Base-by-base conservation (phyloP, 2,797 vertebrate genomes). In the Cyprinella venusta region DNA sequence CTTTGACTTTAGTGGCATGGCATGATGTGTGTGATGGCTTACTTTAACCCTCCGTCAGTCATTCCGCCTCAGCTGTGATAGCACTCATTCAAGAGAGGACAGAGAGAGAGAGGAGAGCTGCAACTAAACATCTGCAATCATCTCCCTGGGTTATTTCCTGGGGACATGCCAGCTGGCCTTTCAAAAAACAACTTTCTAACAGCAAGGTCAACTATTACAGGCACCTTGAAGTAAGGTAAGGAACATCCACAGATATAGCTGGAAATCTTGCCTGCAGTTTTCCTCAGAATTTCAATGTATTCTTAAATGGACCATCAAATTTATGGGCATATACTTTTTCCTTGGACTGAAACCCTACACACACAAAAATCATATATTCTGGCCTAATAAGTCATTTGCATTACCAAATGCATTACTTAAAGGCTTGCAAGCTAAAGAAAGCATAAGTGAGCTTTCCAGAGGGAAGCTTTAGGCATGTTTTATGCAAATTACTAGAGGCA, bases 91-190 rank as follows among this genome's bases (percentile, higher is more conserved):
- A 69, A 75, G 61, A 61, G n/a, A 6, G 21, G 38, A n/a, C n/a
- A n/a, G n/a, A 38, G 33, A 75, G 70, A 67, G 38, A 24, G 56
- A 45, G 52, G 54, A 48, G 76, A 56, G 56, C 75, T 68, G 52
- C 77, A 38, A 36, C 50, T 67, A 79, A 50, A 85, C 86, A 88
- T 88, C 79, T 88, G 85, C 79, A 86, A 76, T 45, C 65, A 59
- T 61, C 71, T 67, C n/a, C 40, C 59, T 54, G 36, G 83, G 38
- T 71, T 72, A 82, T 82, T 84, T 85, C 81, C 54, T 50, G 30
- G 75, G 63, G 30, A 80, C 63, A 76, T 30, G 61, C 83, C 88
- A 89, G 86, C 88, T 89, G 88, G 79, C 71, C 26, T 52, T 68
- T 71, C 8, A 24, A 54, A 21, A 61, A 61, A 33, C 30, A 79